Percentiles rank a stretch among this genome's conserved stretches.
Conservation (phyloP, 2,797 vertebrate genomes). For the Coendou prehensilis region DNA sequence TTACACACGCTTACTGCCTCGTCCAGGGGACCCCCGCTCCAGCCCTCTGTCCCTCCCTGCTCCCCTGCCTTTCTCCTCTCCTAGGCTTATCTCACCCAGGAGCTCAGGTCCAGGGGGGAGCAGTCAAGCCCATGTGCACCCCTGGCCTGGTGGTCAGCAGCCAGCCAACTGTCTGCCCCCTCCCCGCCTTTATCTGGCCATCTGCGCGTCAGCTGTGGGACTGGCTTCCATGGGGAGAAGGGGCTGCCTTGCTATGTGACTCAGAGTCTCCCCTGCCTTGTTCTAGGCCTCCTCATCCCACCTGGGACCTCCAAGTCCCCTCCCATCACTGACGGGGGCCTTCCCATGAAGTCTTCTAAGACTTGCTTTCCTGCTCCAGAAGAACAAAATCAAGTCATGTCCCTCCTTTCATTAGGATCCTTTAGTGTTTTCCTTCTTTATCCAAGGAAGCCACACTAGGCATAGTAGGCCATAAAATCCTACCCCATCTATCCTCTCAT, state of each 20-base stretch:
- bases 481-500: neutral
- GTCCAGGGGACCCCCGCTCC: neutral
- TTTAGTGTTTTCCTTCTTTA: neutral
- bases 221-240: neutral
- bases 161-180: neutral
- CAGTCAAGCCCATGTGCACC: neutral
- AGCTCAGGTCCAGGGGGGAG: neutral
- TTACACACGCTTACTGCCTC: neutral
- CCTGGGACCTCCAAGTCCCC: neutral
- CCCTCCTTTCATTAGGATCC: neutral
- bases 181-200: conserved; percentile 71
- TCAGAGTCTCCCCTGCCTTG: neutral
- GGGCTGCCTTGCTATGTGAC: neutral
- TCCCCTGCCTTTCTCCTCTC: too few species aligned
- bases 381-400: conserved; percentile 50
- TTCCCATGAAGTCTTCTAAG: neutral
- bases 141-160: conserved; percentile 8
- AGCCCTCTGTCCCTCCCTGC: too few species aligned
- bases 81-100: neutral
- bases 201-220: conserved; percentile 56
- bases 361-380: neutral
- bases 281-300: neutral
- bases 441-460: rapidly evolving
- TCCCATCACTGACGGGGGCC: neutral
- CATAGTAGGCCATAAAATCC: neutral